phyloP scores from a whole-genome alignment of 30 jellyfish, hydroid and myxozoan genomes.

The Catostylus mosaicus region DNA sequence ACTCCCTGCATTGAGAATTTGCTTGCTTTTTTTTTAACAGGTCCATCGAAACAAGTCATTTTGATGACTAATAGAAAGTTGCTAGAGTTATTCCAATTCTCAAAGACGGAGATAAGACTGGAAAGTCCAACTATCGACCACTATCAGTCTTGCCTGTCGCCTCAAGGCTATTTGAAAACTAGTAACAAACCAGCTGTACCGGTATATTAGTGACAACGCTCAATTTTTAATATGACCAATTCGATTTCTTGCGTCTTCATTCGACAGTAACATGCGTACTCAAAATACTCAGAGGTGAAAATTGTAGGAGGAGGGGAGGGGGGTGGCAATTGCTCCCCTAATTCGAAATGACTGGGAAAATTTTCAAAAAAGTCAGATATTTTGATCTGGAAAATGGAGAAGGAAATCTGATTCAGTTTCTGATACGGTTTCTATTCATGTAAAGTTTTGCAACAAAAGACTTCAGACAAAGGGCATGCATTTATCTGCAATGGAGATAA shows the following conservation, averaged over 20 bases:
- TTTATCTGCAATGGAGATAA: no score
- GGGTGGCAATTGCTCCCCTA: no score
- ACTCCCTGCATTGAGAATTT: not conserved
- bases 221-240: slow-evolving; percentile 21
- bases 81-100: slow-evolving; percentile 25
- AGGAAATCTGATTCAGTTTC: no score
- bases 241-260: not conserved
- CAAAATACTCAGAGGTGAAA: no score
- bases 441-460: no score
- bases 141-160: slow-evolving; percentile 17
- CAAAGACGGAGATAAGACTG: slow-evolving; percentile 21
- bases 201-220: not conserved
- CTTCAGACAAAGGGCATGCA: no score
- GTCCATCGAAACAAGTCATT: not conserved
- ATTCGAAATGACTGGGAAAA: no score
- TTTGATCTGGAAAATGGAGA: no score
- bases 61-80: slow-evolving; percentile 22
- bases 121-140: slow-evolving; percentile 7
- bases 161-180: slow-evolving; percentile 41
- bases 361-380: no score
- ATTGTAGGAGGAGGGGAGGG: no score
- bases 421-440: no score
- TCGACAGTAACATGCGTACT: not conserved
- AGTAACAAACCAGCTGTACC: slow-evolving; percentile 23
- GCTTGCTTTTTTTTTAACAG: not conserved